phyloP scores from a whole-genome alignment of 2,888 invertebrate genomes.

The Falcaria lacertinaria region DNA sequence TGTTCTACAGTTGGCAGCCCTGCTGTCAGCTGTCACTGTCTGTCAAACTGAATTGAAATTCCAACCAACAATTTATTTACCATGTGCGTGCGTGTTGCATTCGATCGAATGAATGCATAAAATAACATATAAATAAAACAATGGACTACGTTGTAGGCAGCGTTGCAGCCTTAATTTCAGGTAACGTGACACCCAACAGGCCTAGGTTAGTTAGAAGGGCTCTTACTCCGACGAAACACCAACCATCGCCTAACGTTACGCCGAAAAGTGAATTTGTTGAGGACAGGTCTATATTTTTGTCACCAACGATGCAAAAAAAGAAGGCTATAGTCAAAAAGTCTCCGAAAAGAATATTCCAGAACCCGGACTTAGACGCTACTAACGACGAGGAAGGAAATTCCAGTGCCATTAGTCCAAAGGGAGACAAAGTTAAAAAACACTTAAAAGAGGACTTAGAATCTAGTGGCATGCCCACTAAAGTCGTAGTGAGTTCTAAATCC shows the following conservation, averaged over 20 bases:
- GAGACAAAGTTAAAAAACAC: slow-evolving; percentile 67
- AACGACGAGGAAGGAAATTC: slow-evolving; percentile 37
- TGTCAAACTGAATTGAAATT: slow-evolving; percentile 4
- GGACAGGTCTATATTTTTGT: slow-evolving; percentile 65
- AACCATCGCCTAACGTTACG: slow-evolving; percentile 64
- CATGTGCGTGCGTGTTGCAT: slow-evolving; percentile 36
- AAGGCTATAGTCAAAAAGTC: slow-evolving; percentile 70
- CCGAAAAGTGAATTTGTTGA: slow-evolving; percentile 65
- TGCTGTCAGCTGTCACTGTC: slow-evolving; percentile 1
- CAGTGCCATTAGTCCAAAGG: slow-evolving; percentile 45
- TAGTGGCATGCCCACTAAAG: slow-evolving; percentile 16
- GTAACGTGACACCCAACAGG: slow-evolving; percentile 76
- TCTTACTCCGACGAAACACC: slow-evolving; percentile 67
- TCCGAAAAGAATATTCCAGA: slow-evolving; percentile 69
- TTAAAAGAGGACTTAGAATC: slow-evolving; percentile 52
- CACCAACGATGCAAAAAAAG: slow-evolving; percentile 66
- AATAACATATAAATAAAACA: slow-evolving; percentile 12
- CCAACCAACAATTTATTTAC: slow-evolving; percentile 31
- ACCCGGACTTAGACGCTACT: slow-evolving; percentile 51
- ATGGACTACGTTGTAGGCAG: slow-evolving; percentile 80
- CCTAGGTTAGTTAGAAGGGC: slow-evolving; percentile 63
- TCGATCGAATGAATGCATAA: no score
- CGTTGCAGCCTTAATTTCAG: slow-evolving; percentile 79
- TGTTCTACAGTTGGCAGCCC: no score
- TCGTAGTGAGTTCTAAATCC: slow-evolving; percentile 15